Base-by-base conservation (phyloP, 2,797 vertebrate species). In the Silurus aristotelis region DNA sequence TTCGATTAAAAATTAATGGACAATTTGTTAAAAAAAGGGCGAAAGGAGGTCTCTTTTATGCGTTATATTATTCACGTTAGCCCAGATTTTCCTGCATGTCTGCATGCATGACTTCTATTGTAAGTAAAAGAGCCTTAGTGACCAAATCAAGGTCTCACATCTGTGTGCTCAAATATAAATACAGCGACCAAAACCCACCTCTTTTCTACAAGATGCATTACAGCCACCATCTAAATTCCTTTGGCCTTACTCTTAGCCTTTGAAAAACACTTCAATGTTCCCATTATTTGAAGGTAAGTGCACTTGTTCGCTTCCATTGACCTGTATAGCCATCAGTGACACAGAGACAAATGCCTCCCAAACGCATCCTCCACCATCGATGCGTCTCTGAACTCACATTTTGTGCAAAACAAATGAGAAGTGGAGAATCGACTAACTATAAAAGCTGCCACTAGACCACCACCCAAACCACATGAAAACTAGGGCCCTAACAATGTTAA, bases 1-100 rank as follows among this genome's bases (percentile, higher is more conserved):
- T 90, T 91, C 92, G 91, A 91, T 92, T 94, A 92, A 92, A 90
- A 94, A 95, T 92, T 94, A 95, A 96, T 95, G 93, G 93, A 92
- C 91, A 90, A 91, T 92, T 92, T 94, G 93, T 92, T 0, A 88
- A 92, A 94, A 92, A 77, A 46, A 78, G 90, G 79, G 67, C 79
- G 77, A 78, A 85, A 86, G 77, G 84, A 70, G 73, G 73, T 82
- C 86, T 13, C 55, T 81, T 86, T 90, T 84, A 86, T 85, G 89
- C n/a, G 64, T 82, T 68, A 89, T 89, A 90, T 93, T 92, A 90
- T 87, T 92, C 89, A 90, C 87, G 76, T 76, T 83, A 85, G 84
- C 71, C 63, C 56, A 63, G 20, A 48, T 55, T 20, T 25, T 61
- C 72, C 56, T 46, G 60, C 25, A 48, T 80, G 15, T 64, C 77